phyloP scores from a whole-genome alignment of 2,113 vertebrate species.

The Elanus axillaris region DNA sequence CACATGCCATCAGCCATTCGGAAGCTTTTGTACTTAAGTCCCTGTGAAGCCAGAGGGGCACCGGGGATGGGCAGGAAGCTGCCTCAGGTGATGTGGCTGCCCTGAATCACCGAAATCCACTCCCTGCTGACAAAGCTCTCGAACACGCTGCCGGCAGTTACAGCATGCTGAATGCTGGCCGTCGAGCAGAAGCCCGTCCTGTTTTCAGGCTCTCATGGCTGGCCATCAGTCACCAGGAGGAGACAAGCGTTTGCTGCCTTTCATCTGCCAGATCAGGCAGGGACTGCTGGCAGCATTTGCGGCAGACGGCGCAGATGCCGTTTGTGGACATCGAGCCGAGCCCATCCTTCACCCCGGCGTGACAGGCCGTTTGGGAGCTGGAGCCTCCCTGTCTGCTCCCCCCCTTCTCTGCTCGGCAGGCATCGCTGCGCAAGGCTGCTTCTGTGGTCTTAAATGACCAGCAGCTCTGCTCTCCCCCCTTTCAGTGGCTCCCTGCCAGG shows the following conservation, averaged over 20 bases:
- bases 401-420: not conserved
- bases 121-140: not conserved
- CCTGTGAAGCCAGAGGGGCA: not conserved
- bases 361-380: not conserved
- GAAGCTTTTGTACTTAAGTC: no score
- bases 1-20: rapidly evolving
- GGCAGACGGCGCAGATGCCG: not conserved
- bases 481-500: rapidly evolving
- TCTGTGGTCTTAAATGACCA: not conserved
- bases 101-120: not conserved
- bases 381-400: not conserved
- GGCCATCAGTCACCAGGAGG: not conserved
- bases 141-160: no score
- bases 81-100: not conserved
- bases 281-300: not conserved
- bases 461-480: not conserved
- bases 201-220: not conserved
- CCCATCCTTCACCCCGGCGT: not conserved
- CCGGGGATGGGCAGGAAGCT: not conserved
- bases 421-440: not conserved
- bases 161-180: rapidly evolving
- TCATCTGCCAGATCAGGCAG: not conserved
- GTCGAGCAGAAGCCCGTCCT: not conserved
- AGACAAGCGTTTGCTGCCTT: not conserved
- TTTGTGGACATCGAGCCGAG: not conserved